Evolutionary conservation across 2,113 vertebrate genomes (phyloP).

Genomic region (Ailurus styani): DNA sequence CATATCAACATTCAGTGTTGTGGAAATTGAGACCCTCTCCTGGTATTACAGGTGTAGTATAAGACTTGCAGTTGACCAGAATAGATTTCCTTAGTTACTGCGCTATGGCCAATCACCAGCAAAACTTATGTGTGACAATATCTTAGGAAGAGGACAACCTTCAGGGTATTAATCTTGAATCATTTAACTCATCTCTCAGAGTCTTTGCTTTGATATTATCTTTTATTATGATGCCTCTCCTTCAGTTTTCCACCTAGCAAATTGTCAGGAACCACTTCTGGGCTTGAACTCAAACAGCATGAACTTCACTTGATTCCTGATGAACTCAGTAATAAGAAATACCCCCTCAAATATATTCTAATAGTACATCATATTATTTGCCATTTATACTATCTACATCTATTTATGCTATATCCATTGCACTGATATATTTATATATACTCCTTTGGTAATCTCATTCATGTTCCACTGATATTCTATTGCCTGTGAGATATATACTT

Average conservation of each 20-base stretch:
- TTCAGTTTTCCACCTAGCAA: not conserved
- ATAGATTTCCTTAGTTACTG: not conserved
- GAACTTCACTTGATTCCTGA: not conserved
- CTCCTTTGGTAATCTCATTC: not conserved
- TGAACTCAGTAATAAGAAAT: constrained; percentile 8
- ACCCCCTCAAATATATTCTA: not conserved
- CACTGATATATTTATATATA: not conserved
- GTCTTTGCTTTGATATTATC: not conserved
- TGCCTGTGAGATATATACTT: not conserved
- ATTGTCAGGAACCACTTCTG: not conserved
- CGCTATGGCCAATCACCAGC: not conserved
- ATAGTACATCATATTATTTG: not conserved
- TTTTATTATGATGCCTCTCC: not conserved
- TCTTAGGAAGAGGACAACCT: not conserved
- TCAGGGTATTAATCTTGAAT: not conserved
- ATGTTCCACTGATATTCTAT: not conserved
- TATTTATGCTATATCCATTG: not conserved
- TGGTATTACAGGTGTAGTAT: not conserved
- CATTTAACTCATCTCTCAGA: not conserved
- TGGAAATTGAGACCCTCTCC: not conserved
- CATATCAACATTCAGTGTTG: not conserved
- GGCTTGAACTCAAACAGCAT: not conserved
- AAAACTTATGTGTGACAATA: not conserved
- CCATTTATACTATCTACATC: not conserved
- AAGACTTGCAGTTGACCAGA: not conserved